phyloP scores from a whole-genome alignment of 2,888 invertebrate species.

The Eupeodes latifasciatus region DNA sequence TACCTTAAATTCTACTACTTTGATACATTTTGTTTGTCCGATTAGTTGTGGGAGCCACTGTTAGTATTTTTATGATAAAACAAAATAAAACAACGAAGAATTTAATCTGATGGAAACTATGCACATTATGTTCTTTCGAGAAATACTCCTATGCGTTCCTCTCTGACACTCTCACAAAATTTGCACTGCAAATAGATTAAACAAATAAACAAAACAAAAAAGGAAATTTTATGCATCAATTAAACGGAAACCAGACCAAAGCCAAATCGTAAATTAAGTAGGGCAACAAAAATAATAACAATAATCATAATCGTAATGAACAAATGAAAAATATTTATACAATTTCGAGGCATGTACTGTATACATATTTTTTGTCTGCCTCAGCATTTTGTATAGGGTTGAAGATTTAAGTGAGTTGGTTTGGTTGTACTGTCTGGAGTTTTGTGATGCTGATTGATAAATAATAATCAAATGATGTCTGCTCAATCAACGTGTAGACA shows the following conservation, averaged over 20 bases:
- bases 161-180: not conserved
- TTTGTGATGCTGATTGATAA: not conserved
- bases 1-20: too few species aligned
- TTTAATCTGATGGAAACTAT: too few species aligned
- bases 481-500: too few species aligned
- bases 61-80: too few species aligned
- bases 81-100: too few species aligned
- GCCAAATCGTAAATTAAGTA: constrained; percentile 46
- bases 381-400: not conserved
- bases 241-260: constrained; percentile 16
- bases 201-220: constrained; percentile 47
- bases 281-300: constrained; percentile 18
- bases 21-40: too few species aligned
- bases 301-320: not conserved
- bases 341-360: constrained; percentile 13
- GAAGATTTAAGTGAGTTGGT: not conserved
- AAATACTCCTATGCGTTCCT: not conserved
- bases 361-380: not conserved
- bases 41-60: too few species aligned
- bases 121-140: not conserved
- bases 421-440: not conserved
- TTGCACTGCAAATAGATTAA: not conserved
- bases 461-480: too few species aligned
- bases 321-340: constrained; percentile 43
- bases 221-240: constrained; percentile 55